Conservation (phyloP, 1,140 invertebrate species). For the Limonius californicus region DNA sequence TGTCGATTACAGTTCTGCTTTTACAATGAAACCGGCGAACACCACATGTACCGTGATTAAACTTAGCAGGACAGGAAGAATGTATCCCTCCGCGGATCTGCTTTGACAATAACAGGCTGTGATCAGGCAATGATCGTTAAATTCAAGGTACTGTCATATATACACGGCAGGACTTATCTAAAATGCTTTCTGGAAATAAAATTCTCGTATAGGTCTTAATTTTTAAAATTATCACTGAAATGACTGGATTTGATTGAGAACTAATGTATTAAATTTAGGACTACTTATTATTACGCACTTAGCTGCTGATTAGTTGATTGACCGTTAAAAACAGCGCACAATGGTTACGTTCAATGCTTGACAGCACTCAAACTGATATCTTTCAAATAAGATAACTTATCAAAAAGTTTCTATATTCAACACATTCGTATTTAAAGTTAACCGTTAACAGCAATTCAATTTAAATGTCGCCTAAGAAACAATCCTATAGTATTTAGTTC, state of each 20-base stretch:
- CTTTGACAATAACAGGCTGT: slow-evolving; percentile 20
- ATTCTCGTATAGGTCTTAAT: too few relatives aligned
- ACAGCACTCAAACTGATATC: too few relatives aligned
- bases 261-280: background rate
- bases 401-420: background rate
- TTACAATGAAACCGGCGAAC: slow-evolving; percentile 31
- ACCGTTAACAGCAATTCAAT: too few relatives aligned
- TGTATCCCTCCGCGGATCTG: slow-evolving; percentile 28
- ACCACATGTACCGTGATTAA: slow-evolving; percentile 41
- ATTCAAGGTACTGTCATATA: background rate
- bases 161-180: too few relatives aligned
- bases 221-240: background rate
- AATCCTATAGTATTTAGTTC: too few relatives aligned
- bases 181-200: too few relatives aligned
- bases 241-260: background rate
- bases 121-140: background rate
- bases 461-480: too few relatives aligned
- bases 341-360: background rate
- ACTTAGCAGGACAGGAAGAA: slow-evolving; percentile 29
- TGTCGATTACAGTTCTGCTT: background rate
- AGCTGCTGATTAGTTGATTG: background rate
- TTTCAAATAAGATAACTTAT: too few relatives aligned
- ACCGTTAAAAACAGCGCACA: background rate
- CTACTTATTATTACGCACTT: background rate
- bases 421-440: background rate